phyloP scores from a whole-genome alignment of 2,797 vertebrate genomes.

The Heterohyrax brucei region DNA sequence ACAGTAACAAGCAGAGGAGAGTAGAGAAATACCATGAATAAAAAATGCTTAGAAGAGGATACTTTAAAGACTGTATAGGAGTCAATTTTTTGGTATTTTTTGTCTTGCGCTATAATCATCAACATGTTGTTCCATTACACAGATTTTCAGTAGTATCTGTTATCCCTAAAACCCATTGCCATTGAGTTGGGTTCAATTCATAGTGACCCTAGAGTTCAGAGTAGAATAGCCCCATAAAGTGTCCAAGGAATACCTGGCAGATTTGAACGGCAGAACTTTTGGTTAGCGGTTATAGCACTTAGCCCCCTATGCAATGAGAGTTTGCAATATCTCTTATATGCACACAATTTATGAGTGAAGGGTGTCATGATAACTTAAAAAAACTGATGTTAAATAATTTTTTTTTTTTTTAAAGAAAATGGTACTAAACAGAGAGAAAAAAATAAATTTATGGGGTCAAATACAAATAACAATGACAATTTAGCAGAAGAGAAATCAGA shows the following conservation, averaged over 20 bases:
- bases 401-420: background rate
- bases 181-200: no score
- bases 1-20: background rate
- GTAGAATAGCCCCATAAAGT: no score
- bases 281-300: no score
- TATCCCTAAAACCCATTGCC: background rate
- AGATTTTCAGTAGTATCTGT: background rate
- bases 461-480: background rate
- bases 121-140: background rate
- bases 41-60: background rate
- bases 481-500: background rate
- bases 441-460: background rate
- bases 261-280: no score
- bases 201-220: no score
- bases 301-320: no score
- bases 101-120: background rate
- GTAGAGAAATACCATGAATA: background rate
- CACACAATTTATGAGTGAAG: background rate
- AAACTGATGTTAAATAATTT: background rate
- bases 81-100: background rate
- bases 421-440: constrained; percentile 27
- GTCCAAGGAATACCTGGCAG: no score
- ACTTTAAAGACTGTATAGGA: background rate
- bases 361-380: constrained; percentile 17
- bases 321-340: background rate